Conservation (phyloP, 2,113 vertebrate species). For the Dascyllus trimaculatus region DNA sequence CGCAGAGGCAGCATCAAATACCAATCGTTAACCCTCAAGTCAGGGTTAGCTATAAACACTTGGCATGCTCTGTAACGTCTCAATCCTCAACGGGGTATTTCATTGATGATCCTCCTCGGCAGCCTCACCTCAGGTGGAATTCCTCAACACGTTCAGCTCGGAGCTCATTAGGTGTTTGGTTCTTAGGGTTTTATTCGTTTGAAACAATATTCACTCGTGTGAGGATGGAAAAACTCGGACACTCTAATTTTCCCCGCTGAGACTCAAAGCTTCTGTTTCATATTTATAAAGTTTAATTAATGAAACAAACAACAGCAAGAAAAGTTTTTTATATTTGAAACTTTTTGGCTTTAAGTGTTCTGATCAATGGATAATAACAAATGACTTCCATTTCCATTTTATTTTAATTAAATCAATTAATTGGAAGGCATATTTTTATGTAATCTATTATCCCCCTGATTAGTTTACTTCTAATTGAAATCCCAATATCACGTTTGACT, state of each 20-base stretch:
- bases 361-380: not conserved
- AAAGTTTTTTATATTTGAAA: not conserved
- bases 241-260: constrained; percentile 28
- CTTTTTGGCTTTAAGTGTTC: not conserved
- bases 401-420: too few species aligned
- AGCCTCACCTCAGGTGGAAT: not conserved
- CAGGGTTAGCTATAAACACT: constrained; percentile 71
- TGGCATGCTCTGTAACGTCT: constrained; percentile 63
- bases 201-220: constrained; percentile 35
- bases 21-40: constrained; percentile 73
- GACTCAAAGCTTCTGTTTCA: constrained; percentile 22
- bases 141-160: constrained; percentile 38
- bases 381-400: too few species aligned
- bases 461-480: not conserved
- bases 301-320: not conserved
- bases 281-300: constrained; percentile 47
- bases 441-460: too few species aligned
- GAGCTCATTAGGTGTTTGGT: constrained; percentile 43
- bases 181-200: constrained; percentile 18
- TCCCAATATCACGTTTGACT: not conserved
- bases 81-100: constrained; percentile 54
- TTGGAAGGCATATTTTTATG: too few species aligned
- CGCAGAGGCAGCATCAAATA: constrained; percentile 66
- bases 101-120: constrained; percentile 23
- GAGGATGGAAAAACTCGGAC: constrained; percentile 26